Base-by-base conservation (phyloP, 2,797 vertebrate species). In the Parauchenoglanis ngamensis region DNA sequence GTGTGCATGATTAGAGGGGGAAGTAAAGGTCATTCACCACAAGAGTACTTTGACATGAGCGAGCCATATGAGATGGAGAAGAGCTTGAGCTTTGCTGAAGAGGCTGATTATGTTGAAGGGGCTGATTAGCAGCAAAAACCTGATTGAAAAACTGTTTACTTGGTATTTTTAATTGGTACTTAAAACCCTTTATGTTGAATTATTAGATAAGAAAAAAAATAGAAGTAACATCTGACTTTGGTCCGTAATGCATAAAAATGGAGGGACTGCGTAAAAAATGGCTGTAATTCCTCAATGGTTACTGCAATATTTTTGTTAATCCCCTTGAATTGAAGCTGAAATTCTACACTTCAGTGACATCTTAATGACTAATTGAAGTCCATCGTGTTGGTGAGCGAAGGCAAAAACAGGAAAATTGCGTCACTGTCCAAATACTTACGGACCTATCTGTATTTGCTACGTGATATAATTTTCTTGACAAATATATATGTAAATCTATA, bases 1-100 rank as follows among this genome's bases (percentile, higher is more conserved):
- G 54, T 56, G 65, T 3, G 49, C 57, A 54, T 81, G 28, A 85
- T 85, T 81, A 56, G 77, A 65, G 25, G 57, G 21, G 40, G 19
- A 85, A 65, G 46, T 7, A 85, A 85, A 88, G 83, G 77, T 88
- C 87, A 31, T 61, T 49, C 61, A 52, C 4, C 13, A 23, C 13
- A 73, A 87, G 86, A 70, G 44, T 44, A 73, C 65, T 72, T 80
- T 72, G 76, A 73, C 67, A 73, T 54, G 76, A 80, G 63, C 25
- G 35, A 67, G 52, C 13, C 63, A 57, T 46, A n/a, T 49, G 80
- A 67, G 77, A 59, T 63, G 49, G 21, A 78, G 28, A 79, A 81
- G 78, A 57, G 28, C 56, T 63, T 75, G 49, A 83, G 52, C 61
- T 86, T 12, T 52, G n/a, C 67, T 46, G 46, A 76, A 81, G 78